Conservation (phyloP, 2,888 invertebrate species). For the Dorcus hopei region DNA sequence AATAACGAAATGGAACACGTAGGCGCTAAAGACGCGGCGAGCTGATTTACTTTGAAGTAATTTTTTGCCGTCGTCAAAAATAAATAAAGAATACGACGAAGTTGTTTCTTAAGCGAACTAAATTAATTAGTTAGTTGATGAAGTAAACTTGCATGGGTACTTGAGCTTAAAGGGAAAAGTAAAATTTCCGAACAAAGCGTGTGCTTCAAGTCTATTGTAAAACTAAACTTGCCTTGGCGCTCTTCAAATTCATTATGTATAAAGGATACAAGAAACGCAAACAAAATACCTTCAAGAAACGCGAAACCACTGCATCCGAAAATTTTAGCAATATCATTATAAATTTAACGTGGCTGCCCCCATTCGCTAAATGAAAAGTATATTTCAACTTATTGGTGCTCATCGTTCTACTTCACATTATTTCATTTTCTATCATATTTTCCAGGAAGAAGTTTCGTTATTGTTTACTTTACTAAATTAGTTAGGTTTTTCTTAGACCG, state of each 20-base stretch:
- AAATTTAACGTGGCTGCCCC: slow-evolving; percentile 4
- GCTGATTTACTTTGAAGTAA: too few species aligned
- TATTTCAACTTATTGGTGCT: neutral
- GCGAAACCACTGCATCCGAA: slow-evolving; percentile 13
- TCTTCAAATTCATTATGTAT: slow-evolving; percentile 11
- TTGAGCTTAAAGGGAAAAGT: slow-evolving; percentile 24
- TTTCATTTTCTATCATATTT: too few species aligned
- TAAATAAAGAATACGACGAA: neutral
- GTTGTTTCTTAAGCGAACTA: slow-evolving; percentile 10
- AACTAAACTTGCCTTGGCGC: slow-evolving; percentile 3
- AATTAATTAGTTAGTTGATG: slow-evolving; percentile 16
- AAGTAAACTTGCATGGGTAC: slow-evolving; percentile 16
- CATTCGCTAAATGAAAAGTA: neutral
- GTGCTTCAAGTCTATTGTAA: slow-evolving; percentile 19
- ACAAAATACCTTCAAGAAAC: slow-evolving; percentile 10
- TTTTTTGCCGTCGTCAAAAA: too few species aligned
- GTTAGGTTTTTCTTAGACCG: too few species aligned
- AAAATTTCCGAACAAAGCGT: slow-evolving; percentile 27
- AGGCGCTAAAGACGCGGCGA: too few species aligned
- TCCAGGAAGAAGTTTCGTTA: too few species aligned
- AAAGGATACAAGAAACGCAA: slow-evolving; percentile 13
- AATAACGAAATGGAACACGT: too few species aligned
- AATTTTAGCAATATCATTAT: slow-evolving; percentile 9
- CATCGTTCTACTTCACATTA: too few species aligned
- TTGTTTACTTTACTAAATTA: too few species aligned